These are phyloP conservation scores for Rhopalosiphum maidis DNA, from an alignment of 1,140 invertebrate species.

Conservation along the genomic window DNA sequence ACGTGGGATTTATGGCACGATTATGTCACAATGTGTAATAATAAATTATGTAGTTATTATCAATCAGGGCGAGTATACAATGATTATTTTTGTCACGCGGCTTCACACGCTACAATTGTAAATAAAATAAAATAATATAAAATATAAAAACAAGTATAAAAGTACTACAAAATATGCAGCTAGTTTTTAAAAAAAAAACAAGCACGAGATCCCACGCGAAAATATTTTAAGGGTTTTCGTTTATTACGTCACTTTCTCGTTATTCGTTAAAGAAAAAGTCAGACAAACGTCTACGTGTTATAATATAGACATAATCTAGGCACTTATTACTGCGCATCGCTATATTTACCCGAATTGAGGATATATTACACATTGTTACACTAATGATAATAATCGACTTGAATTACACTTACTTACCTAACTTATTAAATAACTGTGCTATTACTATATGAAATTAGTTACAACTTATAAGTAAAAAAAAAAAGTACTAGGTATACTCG, in stretches of 20 bases:
- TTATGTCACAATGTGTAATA: neutral
- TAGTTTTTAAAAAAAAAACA: neutral
- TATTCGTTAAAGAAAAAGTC: neutral
- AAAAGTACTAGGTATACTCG: too few species aligned
- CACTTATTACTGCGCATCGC: neutral
- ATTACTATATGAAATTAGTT: neutral
- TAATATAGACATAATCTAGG: neutral
- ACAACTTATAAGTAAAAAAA: neutral
- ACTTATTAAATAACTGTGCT: neutral
- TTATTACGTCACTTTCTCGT: neutral
- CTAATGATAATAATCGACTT: neutral
- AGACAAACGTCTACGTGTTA: neutral
- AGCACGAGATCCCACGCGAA: neutral
- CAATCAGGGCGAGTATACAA: neutral
- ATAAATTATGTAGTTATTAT: neutral
- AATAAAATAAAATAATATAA: neutral
- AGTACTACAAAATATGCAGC: neutral
- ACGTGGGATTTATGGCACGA: neutral
- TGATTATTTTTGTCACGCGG: neutral
- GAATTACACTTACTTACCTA: neutral
- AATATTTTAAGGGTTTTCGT: neutral
- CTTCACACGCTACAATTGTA: neutral
- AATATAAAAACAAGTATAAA: neutral
- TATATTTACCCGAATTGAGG: neutral
- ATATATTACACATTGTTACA: neutral